Evolutionary conservation across 2,797 vertebrate genomes (phyloP).

Genomic region (Lagorchestes hirsutus): DNA sequence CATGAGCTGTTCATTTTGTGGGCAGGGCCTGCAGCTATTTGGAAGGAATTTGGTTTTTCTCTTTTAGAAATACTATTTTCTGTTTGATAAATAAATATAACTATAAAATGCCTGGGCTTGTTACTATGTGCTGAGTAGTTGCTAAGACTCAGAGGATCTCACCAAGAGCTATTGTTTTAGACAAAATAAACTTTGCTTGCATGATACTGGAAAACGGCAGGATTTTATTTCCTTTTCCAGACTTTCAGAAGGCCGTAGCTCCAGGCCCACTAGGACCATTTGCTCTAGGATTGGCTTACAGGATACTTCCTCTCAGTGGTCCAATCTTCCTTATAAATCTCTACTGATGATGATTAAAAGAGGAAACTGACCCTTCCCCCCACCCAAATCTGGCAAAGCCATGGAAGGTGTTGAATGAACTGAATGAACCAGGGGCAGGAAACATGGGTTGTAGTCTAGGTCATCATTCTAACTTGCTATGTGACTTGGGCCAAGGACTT

Average conservation of each 20-base stretch:
- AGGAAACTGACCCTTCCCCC: neutral
- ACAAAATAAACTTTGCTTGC: constrained; percentile 70
- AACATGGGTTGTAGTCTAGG: neutral
- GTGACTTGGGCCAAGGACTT: neutral
- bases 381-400: neutral
- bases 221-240: neutral
- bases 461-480: neutral
- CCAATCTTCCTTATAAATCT: neutral
- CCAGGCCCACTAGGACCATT: neutral
- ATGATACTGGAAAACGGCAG: constrained; percentile 64
- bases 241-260: neutral
- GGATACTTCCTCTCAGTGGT: neutral
- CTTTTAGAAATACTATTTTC: constrained; percentile 61
- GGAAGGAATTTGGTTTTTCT: constrained; percentile 53
- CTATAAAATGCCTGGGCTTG: constrained; percentile 58
- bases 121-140: constrained; percentile 75
- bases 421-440: neutral
- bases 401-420: neutral
- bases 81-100: constrained; percentile 64
- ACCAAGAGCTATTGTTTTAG: constrained; percentile 72
- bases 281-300: neutral
- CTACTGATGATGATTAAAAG: neutral
- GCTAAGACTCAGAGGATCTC: constrained; percentile 75
- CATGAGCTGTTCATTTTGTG: neutral
- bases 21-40: constrained; percentile 7